These are phyloP conservation scores for Drosophila truncata DNA, from an alignment of 1,140 invertebrate species.

Conservation along the genomic window DNA sequence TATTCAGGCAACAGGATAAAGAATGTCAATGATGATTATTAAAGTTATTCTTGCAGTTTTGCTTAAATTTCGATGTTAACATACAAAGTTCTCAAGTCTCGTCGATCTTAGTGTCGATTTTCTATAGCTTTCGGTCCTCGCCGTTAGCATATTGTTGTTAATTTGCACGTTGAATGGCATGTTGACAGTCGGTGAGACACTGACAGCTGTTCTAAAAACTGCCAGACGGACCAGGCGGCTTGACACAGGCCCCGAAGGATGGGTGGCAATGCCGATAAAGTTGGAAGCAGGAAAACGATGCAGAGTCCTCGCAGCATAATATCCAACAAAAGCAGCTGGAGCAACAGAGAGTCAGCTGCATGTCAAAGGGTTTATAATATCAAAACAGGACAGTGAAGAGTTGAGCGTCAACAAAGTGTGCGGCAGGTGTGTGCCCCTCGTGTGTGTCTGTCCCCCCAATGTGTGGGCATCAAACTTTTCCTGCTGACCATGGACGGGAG, in stretches of 20 bases:
- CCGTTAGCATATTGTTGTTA: conserved; percentile 7
- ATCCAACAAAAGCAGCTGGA: conserved; percentile 15
- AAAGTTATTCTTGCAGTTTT: background rate
- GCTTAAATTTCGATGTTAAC: too few species aligned
- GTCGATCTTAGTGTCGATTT: background rate
- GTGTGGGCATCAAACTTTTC: conserved; percentile 58
- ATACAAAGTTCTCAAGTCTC: too few species aligned
- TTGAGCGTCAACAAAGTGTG: conserved; percentile 66
- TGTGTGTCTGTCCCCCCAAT: conserved; percentile 16
- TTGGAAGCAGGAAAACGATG: conserved; percentile 10
- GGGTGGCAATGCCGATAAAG: background rate
- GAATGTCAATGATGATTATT: conserved; percentile 8
- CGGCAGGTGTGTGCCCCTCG: conserved; percentile 62
- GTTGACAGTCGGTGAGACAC: conserved; percentile 16
- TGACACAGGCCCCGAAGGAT: background rate
- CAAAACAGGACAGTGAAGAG: conserved; percentile 62
- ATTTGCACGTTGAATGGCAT: conserved; percentile 16
- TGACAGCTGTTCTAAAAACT: conserved; percentile 18
- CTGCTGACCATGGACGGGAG: conserved; percentile 40
- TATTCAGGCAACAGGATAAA: conserved; percentile 5
- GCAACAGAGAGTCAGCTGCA: conserved; percentile 33
- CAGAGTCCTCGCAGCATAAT: conserved; percentile 20
- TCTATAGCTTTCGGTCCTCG: background rate
- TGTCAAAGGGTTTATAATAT: conserved; percentile 74
- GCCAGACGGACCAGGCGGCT: background rate